These are phyloP conservation scores for Acanthoscelides obtectus DNA, from an alignment of 2,888 invertebrate genomes.

Conservation along the genomic window DNA sequence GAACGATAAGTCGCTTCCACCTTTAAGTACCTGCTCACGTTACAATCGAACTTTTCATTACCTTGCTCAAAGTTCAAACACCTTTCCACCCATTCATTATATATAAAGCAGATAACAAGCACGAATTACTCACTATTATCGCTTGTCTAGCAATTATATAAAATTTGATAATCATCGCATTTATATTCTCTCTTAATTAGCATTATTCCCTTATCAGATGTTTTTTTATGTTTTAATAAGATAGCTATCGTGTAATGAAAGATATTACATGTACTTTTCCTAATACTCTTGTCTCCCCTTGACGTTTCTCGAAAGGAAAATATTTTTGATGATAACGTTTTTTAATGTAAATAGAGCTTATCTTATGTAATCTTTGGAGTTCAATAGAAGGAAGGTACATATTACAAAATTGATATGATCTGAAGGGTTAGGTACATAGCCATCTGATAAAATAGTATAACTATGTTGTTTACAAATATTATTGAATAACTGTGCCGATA, in stretches of 20 bases:
- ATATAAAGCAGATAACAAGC: neutral
- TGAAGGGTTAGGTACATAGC: neutral
- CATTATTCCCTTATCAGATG: neutral
- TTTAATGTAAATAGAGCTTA: neutral
- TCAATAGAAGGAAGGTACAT: neutral
- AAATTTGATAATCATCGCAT: neutral
- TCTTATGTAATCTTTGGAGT: neutral
- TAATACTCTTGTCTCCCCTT: neutral
- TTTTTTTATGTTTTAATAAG: neutral
- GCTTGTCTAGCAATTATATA: neutral
- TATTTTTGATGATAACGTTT: neutral
- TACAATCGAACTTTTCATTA: neutral
- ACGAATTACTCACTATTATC: neutral
- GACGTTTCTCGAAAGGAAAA: neutral
- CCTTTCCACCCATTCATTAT: neutral
- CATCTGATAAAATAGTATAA: neutral
- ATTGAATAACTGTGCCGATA: neutral
- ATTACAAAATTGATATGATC: neutral
- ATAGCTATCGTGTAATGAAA: neutral
- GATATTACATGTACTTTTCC: neutral
- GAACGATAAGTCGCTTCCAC: neutral
- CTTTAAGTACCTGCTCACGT: neutral
- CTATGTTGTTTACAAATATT: neutral
- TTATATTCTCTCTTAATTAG: neutral
- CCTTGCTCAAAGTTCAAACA: neutral